Evolutionary conservation across 2,888 invertebrate species (phyloP).

Genomic region (Ophonus ardosiacus): DNA sequence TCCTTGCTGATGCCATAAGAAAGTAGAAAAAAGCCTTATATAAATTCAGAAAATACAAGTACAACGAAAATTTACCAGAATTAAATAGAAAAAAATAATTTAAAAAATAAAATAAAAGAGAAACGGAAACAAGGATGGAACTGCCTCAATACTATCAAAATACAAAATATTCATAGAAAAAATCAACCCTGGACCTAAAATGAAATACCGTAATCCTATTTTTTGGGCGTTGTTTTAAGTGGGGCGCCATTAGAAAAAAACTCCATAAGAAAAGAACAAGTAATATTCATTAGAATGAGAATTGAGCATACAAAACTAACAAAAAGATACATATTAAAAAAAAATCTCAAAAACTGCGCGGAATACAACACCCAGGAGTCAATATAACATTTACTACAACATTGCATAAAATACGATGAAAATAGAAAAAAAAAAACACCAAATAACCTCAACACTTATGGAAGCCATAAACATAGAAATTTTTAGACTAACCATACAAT

Average conservation of each 20-base stretch:
- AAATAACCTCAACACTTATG: slow-evolving; percentile 18
- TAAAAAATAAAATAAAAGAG: slow-evolving; percentile 11
- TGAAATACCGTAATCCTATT: too few species aligned
- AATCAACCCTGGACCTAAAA: not conserved
- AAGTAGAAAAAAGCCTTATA: slow-evolving; percentile 19
- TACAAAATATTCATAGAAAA: not conserved
- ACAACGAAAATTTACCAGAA: slow-evolving; percentile 3
- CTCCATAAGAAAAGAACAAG: slow-evolving; percentile 9
- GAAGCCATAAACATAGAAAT: not conserved
- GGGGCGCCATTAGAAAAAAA: too few species aligned
- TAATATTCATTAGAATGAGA: slow-evolving; percentile 13
- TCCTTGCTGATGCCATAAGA: slow-evolving; percentile 11
- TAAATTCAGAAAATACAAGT: slow-evolving; percentile 29
- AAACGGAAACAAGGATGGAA: not conserved
- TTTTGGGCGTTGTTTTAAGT: too few species aligned
- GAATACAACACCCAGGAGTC: not conserved
- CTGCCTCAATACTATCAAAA: not conserved
- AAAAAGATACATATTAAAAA: not conserved
- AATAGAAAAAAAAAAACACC: slow-evolving; percentile 13
- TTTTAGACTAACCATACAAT: not conserved
- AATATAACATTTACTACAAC: not conserved
- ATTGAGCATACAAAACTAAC: not conserved
- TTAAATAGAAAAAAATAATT: too few species aligned
- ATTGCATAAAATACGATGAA: not conserved
- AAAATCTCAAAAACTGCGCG: slow-evolving; percentile 1